Conservation (phyloP, 2,888 invertebrate genomes). For the Eumerus sabulonum region DNA sequence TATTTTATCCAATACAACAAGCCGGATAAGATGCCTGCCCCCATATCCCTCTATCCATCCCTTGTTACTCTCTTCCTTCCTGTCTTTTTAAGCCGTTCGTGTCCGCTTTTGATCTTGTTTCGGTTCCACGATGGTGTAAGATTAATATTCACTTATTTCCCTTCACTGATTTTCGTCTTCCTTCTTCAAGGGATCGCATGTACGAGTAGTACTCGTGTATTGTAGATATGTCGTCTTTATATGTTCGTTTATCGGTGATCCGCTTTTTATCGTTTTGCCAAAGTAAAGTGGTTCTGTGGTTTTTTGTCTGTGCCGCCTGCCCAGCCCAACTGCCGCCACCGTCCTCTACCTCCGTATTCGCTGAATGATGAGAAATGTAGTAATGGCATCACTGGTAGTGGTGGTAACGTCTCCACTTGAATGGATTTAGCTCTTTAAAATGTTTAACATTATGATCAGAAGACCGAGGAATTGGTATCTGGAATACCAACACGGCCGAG, state of each 20-base stretch:
- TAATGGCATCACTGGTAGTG: too few species aligned
- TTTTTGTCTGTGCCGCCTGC: conserved; percentile 46
- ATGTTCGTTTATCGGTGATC: conserved; percentile 3
- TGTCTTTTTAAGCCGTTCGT: too few species aligned
- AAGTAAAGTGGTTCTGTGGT: conserved; percentile 54
- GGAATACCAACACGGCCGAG: conserved; percentile 10
- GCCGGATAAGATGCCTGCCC: too few species aligned
- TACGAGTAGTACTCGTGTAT: too few species aligned
- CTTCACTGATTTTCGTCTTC: conserved; percentile 20
- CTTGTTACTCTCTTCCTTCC: too few species aligned
- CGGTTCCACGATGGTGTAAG: conserved; percentile 47
- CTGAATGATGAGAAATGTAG: background rate
- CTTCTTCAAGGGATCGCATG: too few species aligned
- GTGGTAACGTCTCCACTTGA: conserved; percentile 34
- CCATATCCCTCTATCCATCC: too few species aligned
- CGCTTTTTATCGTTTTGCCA: conserved; percentile 54
- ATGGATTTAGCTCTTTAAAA: conserved; percentile 57
- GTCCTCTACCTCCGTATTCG: background rate
- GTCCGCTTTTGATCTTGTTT: conserved; percentile 49
- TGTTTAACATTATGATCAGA: conserved; percentile 65
- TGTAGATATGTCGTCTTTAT: too few species aligned
- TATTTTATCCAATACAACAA: too few species aligned
- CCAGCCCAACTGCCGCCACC: conserved; percentile 61
- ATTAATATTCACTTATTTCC: conserved; percentile 66
- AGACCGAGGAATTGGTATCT: conserved; percentile 12